Evolutionary conservation across 2,797 vertebrate species (phyloP), one percentile per base, ranked within the genome.

Genomic region (Gadopsis marmoratus): DNA sequence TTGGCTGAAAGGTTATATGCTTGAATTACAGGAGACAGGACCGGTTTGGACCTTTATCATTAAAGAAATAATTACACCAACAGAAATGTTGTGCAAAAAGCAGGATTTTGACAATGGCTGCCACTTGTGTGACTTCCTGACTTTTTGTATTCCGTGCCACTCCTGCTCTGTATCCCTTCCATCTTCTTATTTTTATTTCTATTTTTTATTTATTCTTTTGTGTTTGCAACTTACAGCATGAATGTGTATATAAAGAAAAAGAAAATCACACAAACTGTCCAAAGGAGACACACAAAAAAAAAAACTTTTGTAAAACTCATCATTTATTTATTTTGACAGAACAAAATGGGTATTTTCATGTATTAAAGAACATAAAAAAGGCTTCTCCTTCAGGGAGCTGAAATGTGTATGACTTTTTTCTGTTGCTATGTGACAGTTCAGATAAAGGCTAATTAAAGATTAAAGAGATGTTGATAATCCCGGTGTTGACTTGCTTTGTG

Each of bases 371-470:
- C 63, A 78, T 80, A 48, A 83, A 73, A 86, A 73, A 86, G 60
- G 92, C 93, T 93, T 94, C 92, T 94, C 83, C 91, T 89, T 89
- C 82, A 74, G 85, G 91, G 88, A 93, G 93, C 92, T 91, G 86
- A 87, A 63, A 78, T 83, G 89, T 94, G 92, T 92, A 78, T 85
- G 87, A 93, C 86, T 89, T 88, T 89, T 92, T 94, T 95, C 92
- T 95, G 94, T 95, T 95, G 93, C 94, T 95, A 93, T 94, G 94
- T 95, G 94, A 95, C 94, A 94, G 92, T 92, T 93, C 80, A 83
- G 92, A 94, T 91, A 86, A 94, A 93, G 90, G 68, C 91, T 87
- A 83, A 95, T 94, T 94, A 92, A 94, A 93, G 84, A 94, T 85
- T 84, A 88, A 81, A 88, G 76, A 87, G 71, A 83, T 55, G 69